A percentile compares a stretch with the other conserved stretches of the same genome.
These are phyloP conservation scores for Calidris pugnax DNA, from an alignment of 2,113 vertebrate species.

Conservation along the genomic window DNA sequence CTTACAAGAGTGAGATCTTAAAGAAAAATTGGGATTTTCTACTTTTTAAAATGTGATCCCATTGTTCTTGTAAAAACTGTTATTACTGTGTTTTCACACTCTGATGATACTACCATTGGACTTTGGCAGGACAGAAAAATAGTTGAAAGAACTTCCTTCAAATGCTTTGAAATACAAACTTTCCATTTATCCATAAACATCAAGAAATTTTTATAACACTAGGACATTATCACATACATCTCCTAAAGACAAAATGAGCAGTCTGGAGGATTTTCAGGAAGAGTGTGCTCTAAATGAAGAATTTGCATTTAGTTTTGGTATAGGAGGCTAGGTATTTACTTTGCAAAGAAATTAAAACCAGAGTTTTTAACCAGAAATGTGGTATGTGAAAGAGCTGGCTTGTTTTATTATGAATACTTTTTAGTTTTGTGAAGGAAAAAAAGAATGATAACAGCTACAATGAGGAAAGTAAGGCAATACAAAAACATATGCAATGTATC, in stretches of 20 bases:
- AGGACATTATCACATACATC: background rate
- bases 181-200: background rate
- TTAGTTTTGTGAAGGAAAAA: background rate
- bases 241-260: background rate
- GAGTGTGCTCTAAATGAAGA: background rate
- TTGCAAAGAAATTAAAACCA: slow-evolving; percentile 48
- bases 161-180: background rate
- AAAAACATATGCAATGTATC: background rate
- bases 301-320: slow-evolving; percentile 5
- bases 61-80: background rate
- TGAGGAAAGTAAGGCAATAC: background rate
- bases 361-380: slow-evolving; percentile 28
- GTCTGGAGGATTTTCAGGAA: background rate
- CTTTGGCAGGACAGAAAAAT: background rate
- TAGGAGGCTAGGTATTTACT: slow-evolving; percentile 5
- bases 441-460: slow-evolving; percentile 24
- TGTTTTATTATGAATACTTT: slow-evolving; percentile 34
- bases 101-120: background rate
- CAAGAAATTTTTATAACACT: background rate
- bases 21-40: background rate
- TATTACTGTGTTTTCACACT: background rate
- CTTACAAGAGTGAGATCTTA: background rate
- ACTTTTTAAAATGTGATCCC: background rate
- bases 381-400: background rate
- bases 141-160: background rate